These are phyloP conservation scores for Apodemia zela DNA, from an alignment of 2,888 invertebrate genomes.

Conservation along the genomic window DNA sequence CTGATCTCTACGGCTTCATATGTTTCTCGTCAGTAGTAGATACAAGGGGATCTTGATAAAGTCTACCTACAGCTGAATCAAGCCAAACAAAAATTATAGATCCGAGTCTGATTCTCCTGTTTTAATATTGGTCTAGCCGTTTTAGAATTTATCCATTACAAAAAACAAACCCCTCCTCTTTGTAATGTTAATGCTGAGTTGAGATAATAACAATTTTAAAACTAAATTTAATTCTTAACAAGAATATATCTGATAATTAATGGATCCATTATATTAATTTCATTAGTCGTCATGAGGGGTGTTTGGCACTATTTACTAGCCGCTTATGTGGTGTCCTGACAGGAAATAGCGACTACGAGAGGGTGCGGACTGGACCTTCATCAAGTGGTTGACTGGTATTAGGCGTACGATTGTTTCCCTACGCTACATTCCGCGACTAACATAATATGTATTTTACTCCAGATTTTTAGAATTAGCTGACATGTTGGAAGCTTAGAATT, in stretches of 20 bases:
- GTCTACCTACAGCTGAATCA: no score
- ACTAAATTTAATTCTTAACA: background rate
- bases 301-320: slow-evolving; percentile 32
- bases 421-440: slow-evolving; percentile 64
- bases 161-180: no score
- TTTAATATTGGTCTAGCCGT: no score
- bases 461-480: slow-evolving; percentile 70
- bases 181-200: background rate
- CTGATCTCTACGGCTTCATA: no score
- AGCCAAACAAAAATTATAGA: no score
- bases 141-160: no score
- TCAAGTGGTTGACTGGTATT: slow-evolving; percentile 79
- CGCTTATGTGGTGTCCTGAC: slow-evolving; percentile 40
- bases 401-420: slow-evolving; percentile 71
- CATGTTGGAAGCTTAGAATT: background rate
- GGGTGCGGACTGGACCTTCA: slow-evolving; percentile 55
- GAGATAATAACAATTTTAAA: no score
- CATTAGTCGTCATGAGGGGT: slow-evolving; percentile 27
- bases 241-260: slow-evolving; percentile 15
- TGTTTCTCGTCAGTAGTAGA: no score
- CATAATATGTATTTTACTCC: slow-evolving; percentile 66
- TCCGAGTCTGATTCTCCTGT: no score
- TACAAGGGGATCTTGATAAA: no score
- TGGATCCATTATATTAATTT: slow-evolving; percentile 27
- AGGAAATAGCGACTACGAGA: slow-evolving; percentile 40